A percentile compares a stretch with the other conserved stretches of the same genome.
These are phyloP conservation scores for Nesoenas mayeri DNA, from an alignment of 2,113 vertebrate species.

Conservation along the genomic window DNA sequence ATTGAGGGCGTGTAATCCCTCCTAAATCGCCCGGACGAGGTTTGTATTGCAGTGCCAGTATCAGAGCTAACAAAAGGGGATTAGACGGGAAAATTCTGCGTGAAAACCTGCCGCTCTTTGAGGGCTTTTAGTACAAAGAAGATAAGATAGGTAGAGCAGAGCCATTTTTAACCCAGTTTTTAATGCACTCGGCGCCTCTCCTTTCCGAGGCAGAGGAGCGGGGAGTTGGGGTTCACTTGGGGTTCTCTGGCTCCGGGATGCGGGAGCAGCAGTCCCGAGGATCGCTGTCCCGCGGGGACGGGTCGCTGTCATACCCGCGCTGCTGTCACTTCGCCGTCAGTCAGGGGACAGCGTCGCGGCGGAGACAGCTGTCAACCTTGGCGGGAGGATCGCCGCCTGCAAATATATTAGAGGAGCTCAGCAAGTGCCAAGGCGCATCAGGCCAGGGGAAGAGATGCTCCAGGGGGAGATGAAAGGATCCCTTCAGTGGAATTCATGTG, in stretches of 20 bases:
- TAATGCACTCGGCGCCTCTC: slow-evolving; percentile 36
- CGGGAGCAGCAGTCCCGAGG: accelerated
- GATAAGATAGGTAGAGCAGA: slow-evolving; percentile 76
- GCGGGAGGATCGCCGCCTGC: background rate
- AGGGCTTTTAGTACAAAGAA: slow-evolving; percentile 78
- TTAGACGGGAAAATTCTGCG: slow-evolving; percentile 72
- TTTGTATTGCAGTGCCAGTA: slow-evolving; percentile 69
- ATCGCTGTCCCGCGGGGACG: background rate
- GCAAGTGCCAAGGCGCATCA: slow-evolving; percentile 58
- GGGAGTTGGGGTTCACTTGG: background rate
- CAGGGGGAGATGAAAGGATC: slow-evolving; percentile 63
- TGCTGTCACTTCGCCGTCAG: background rate
- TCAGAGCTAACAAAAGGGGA: slow-evolving; percentile 79
- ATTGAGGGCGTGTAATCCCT: slow-evolving; percentile 79
- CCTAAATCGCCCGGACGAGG: slow-evolving; percentile 70
- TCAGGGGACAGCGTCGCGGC: background rate
- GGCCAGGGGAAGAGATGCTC: slow-evolving; percentile 51
- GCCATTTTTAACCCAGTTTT: slow-evolving; percentile 82
- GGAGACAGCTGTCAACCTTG: slow-evolving; percentile 48
- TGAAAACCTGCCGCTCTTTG: slow-evolving; percentile 73
- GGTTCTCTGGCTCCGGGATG: too few relatives aligned
- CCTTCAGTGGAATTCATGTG: slow-evolving; percentile 68
- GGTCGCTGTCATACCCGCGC: accelerated
- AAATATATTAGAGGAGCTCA: background rate
- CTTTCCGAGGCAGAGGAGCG: background rate